Conservation (phyloP, 2,113 vertebrate species). For the Fulmarus glacialis region DNA sequence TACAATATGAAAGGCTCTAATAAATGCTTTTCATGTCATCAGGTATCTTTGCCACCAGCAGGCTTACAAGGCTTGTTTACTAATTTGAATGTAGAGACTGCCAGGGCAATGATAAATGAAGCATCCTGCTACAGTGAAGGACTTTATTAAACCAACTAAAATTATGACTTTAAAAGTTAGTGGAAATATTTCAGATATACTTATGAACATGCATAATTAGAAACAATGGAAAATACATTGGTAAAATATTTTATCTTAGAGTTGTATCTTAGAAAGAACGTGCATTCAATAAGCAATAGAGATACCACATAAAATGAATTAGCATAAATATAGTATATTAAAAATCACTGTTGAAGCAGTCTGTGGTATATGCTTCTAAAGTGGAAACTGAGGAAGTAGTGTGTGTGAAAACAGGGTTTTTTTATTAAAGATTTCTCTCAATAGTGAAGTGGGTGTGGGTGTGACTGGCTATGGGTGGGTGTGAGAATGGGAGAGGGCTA, state of each 20-base stretch:
- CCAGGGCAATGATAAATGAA: not conserved
- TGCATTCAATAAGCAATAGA: not conserved
- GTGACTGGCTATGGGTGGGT: not conserved
- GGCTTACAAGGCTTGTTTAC: not conserved
- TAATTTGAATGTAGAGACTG: not conserved
- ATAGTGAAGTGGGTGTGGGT: not conserved
- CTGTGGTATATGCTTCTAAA: not conserved
- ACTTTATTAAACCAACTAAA: not conserved
- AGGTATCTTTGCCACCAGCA: not conserved
- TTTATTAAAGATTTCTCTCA: not conserved
- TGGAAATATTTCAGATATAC: not conserved
- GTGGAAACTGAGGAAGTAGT: not conserved
- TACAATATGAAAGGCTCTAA: not conserved
- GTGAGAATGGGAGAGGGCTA: not conserved
- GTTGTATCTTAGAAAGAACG: not conserved
- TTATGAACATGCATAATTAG: not conserved
- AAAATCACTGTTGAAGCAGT: not conserved
- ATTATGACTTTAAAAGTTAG: not conserved
- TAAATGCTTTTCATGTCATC: not conserved
- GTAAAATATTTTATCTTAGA: not conserved
- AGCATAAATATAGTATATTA: not conserved
- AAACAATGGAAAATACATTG: not conserved
- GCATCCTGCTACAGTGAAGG: not conserved
- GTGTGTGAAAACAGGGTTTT: rapidly evolving
- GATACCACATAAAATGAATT: not conserved